These are phyloP conservation scores for Theristicus caerulescens DNA, from an alignment of 2,113 vertebrate species.

Conservation along the genomic window DNA sequence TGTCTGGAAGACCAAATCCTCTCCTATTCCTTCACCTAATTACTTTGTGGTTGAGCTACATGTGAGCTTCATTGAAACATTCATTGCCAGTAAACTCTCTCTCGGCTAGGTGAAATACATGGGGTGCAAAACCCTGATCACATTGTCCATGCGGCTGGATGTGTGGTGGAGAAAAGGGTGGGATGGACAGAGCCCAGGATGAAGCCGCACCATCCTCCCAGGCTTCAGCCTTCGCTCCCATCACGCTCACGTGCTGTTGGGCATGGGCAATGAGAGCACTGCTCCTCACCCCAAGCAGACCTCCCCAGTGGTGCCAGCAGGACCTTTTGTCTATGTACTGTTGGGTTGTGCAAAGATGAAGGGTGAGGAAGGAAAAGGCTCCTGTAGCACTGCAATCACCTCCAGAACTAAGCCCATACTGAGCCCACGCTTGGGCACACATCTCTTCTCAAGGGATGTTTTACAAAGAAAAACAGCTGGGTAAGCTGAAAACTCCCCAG, in stretches of 20 bases:
- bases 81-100: neutral
- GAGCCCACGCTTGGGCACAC: neutral
- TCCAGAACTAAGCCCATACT: neutral
- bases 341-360: neutral
- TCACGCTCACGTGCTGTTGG: neutral
- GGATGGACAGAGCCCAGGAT: neutral
- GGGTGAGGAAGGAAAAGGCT: neutral
- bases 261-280: neutral
- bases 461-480: neutral
- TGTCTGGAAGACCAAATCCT: neutral
- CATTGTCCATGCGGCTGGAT: neutral
- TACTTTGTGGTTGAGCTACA: neutral
- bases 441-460: neutral
- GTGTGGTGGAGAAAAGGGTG: neutral
- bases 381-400: accelerated
- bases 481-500: neutral
- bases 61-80: neutral
- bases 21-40: neutral
- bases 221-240: neutral
- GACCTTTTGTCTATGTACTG: neutral
- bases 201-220: neutral
- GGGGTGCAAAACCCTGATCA: neutral
- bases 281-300: neutral
- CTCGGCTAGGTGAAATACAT: neutral
- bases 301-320: neutral